These are phyloP conservation scores for Sminthurinus signatus DNA, from an alignment of 1,140 invertebrate genomes.

Conservation along the genomic window DNA sequence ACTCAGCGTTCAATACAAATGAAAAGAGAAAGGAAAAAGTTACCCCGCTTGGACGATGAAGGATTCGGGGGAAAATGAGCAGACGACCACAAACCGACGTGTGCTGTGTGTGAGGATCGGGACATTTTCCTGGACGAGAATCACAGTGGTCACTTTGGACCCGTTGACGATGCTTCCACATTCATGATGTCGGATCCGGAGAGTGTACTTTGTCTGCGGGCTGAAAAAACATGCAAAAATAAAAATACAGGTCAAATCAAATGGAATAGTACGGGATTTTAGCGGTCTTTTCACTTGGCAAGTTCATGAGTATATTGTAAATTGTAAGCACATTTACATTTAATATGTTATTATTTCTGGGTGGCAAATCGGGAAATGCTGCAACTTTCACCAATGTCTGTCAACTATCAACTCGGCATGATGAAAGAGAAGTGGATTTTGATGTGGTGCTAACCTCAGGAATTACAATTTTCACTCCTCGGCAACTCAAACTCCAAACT, in stretches of 20 bases:
- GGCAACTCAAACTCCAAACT: too few relatives aligned
- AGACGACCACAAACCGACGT: constrained; percentile 66
- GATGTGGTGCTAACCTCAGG: too few relatives aligned
- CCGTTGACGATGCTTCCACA: constrained; percentile 69
- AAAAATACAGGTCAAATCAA: too few relatives aligned
- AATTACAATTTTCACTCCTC: too few relatives aligned
- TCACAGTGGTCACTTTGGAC: constrained; percentile 65
- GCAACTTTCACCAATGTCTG: too few relatives aligned
- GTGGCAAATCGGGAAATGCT: too few relatives aligned
- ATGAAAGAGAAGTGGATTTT: neutral
- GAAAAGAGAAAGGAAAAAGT: constrained; percentile 1
- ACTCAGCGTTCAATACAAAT: neutral
- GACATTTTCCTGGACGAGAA: constrained; percentile 70
- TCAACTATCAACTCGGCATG: too few relatives aligned
- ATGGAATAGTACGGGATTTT: neutral
- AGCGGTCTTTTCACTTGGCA: too few relatives aligned
- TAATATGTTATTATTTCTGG: neutral
- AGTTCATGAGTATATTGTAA: too few relatives aligned
- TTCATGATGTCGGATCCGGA: constrained; percentile 63
- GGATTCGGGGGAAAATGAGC: constrained; percentile 69
- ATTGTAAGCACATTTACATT: neutral
- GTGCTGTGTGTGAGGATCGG: constrained; percentile 74
- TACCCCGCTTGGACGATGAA: constrained; percentile 66
- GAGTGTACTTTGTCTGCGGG: constrained; percentile 60
- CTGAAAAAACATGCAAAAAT: constrained; percentile 45